Conservation (phyloP, 2,888 invertebrate genomes). For the Dysmachus trigonus region DNA sequence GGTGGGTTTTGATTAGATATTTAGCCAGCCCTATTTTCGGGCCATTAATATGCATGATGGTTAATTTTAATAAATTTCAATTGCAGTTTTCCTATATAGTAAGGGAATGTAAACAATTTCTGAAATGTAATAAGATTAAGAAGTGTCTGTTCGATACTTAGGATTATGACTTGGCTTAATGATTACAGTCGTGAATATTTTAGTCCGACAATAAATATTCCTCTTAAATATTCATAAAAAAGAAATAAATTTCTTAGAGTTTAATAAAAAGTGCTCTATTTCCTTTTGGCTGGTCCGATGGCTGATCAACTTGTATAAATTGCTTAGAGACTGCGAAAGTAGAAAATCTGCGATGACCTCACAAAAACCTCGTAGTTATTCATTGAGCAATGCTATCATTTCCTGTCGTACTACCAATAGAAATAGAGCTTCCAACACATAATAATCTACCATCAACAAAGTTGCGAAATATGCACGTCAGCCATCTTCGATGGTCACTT, state of each 20-base stretch:
- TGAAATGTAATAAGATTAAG: no score
- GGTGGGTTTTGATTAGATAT: no score
- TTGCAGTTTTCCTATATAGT: no score
- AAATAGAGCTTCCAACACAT: neutral
- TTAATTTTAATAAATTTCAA: no score
- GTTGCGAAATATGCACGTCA: neutral
- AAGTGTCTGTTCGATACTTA: neutral
- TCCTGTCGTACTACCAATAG: neutral
- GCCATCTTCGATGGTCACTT: neutral
- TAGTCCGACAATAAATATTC: no score
- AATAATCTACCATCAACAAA: neutral
- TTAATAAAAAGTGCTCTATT: neutral
- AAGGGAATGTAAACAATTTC: no score
- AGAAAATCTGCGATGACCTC: neutral
- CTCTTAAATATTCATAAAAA: no score
- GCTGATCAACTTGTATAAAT: neutral
- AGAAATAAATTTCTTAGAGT: no score
- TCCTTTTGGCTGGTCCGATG: neutral
- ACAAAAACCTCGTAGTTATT: neutral
- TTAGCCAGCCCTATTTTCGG: no score
- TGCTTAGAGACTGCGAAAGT: neutral
- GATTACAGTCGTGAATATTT: no score
- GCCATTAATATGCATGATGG: no score
- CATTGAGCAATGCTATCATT: neutral
- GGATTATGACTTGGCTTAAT: neutral